Conservation (phyloP, 2,113 vertebrate genomes). For the Isurus oxyrinchus region DNA sequence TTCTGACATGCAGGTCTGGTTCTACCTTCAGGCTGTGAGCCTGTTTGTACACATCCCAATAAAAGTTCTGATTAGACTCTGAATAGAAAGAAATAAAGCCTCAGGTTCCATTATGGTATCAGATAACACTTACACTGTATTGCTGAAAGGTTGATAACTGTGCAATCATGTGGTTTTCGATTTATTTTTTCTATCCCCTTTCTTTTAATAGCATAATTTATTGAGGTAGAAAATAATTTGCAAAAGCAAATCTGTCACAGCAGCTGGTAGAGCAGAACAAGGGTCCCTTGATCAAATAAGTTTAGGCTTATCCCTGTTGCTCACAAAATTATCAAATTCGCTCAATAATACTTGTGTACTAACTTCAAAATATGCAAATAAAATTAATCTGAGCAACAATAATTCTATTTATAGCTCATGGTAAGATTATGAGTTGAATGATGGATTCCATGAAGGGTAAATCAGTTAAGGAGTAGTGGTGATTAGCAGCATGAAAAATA, state of each 20-base stretch:
- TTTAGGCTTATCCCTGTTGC: not conserved
- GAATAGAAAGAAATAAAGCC: not conserved
- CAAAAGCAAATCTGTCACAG: not conserved
- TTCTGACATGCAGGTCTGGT: not conserved
- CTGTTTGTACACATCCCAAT: not conserved
- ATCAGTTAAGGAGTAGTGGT: not conserved
- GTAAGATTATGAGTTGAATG: conserved; percentile 10
- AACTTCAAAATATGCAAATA: not conserved
- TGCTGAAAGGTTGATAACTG: not conserved
- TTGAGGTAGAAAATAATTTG: not conserved
- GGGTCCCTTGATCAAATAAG: not conserved
- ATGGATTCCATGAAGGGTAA: not conserved
- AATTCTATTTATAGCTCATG: not conserved
- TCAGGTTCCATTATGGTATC: not conserved
- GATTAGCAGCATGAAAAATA: not conserved
- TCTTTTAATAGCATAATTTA: not conserved
- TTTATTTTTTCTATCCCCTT: not conserved
- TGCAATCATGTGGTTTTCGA: not conserved
- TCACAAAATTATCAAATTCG: not conserved
- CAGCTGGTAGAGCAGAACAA: conserved; percentile 16
- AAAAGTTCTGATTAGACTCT: not conserved
- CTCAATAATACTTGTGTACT: not conserved
- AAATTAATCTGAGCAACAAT: not conserved
- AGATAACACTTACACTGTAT: not conserved
- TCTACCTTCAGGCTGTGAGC: not conserved